phyloP scores from a whole-genome alignment of 2,888 invertebrate genomes.

The Mactromeris polynyma region DNA sequence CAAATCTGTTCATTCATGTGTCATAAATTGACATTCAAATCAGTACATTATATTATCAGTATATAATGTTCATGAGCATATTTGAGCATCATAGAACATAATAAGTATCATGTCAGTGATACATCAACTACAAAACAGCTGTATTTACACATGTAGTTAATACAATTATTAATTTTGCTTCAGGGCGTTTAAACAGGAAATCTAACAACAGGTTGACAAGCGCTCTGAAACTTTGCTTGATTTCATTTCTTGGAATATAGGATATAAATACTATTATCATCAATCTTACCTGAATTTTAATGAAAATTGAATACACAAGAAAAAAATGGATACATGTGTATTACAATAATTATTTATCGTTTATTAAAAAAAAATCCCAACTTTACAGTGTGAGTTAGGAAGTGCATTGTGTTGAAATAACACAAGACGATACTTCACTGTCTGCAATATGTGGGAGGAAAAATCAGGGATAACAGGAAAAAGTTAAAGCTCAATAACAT shows the following conservation, averaged over 20 bases:
- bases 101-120: background rate
- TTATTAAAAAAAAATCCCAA: no score
- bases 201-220: background rate
- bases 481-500: background rate
- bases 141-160: background rate
- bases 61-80: background rate
- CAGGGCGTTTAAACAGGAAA: background rate
- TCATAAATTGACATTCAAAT: background rate
- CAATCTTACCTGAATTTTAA: no score
- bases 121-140: constrained; percentile 2
- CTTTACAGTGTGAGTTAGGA: no score
- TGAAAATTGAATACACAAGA: no score
- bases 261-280: no score
- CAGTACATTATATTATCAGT: background rate
- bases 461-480: no score
- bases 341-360: no score
- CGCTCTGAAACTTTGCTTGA: background rate
- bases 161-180: background rate
- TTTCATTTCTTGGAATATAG: no score
- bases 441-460: no score
- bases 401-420: no score
- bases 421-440: no score
- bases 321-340: no score
- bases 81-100: background rate
- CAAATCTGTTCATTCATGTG: background rate